phyloP scores from a whole-genome alignment of 1,140 invertebrate genomes.

The Delia radicum region DNA sequence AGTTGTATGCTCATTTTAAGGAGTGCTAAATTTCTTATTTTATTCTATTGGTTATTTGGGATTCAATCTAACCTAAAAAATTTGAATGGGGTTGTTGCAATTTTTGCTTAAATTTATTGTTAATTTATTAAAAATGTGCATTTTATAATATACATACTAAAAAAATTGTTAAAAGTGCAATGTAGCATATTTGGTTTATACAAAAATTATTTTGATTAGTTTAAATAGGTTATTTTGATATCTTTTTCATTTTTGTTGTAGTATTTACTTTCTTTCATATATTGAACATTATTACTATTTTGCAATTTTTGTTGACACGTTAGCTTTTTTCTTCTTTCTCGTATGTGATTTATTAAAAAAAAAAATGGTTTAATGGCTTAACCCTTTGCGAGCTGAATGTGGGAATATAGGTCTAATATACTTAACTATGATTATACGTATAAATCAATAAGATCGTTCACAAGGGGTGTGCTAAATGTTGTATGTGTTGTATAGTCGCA shows the following conservation, averaged over 20 bases:
- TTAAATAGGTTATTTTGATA: not conserved
- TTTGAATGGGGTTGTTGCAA: not conserved
- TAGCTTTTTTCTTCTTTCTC: constrained; percentile 11
- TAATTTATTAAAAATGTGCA: not conserved
- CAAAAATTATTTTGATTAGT: too few species aligned
- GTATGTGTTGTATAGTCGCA: too few species aligned
- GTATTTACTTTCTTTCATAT: not conserved
- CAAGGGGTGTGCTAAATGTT: too few species aligned
- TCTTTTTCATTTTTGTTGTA: not conserved
- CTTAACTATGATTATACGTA: too few species aligned
- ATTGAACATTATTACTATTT: constrained; percentile 1
- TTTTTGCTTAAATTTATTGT: not conserved
- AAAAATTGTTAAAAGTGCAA: too few species aligned
- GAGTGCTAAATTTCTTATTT: not conserved
- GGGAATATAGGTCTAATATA: too few species aligned
- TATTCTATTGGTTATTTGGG: not conserved
- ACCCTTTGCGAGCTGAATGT: not conserved
- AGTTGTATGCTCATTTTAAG: constrained; percentile 1
- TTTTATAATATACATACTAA: too few species aligned
- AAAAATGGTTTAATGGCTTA: not conserved
- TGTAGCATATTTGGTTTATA: too few species aligned
- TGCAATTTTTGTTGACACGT: constrained; percentile 16
- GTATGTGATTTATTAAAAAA: not conserved
- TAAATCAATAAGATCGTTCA: too few species aligned
- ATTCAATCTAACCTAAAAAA: not conserved